These are phyloP conservation scores for Corythornis vintsioides DNA, from an alignment of 2,113 vertebrate genomes.

Conservation along the genomic window DNA sequence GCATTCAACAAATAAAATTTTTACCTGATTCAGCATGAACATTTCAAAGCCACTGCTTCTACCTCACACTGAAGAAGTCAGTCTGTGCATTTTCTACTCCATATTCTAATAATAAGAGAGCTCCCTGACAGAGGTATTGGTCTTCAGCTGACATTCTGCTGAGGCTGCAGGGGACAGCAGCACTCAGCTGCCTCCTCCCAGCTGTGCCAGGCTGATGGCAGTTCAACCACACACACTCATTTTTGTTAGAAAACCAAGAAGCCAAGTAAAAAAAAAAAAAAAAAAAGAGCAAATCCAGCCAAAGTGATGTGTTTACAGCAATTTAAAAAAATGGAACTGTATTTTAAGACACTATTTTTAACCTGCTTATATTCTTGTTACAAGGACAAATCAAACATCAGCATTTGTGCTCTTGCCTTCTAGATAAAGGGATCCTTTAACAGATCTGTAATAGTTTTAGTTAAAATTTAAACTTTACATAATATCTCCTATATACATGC, in stretches of 20 bases:
- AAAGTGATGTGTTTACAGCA: background rate
- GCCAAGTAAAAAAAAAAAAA: background rate
- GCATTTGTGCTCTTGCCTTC: background rate
- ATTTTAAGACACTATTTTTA: background rate
- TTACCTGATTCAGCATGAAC: background rate
- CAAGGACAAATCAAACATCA: background rate
- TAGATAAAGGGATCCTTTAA: background rate
- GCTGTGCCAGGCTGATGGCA: background rate
- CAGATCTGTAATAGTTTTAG: background rate
- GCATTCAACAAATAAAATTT: background rate
- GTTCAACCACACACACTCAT: background rate
- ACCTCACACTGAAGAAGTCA: background rate
- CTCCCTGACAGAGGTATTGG: background rate
- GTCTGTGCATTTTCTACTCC: background rate
- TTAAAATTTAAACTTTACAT: background rate
- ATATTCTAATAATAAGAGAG: background rate
- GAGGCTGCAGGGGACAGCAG: background rate
- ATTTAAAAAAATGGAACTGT: background rate
- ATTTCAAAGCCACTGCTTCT: background rate
- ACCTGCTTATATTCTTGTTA: background rate
- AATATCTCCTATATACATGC: background rate
- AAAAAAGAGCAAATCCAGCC: background rate
- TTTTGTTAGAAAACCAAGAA: constrained; percentile 21
- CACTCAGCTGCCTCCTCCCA: constrained; percentile 21
- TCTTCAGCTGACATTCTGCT: constrained; percentile 39